A percentile compares a stretch with the other conserved stretches of the same genome.
Conservation (phyloP, 2,113 vertebrate species). For the Ranitomeya imitator region DNA sequence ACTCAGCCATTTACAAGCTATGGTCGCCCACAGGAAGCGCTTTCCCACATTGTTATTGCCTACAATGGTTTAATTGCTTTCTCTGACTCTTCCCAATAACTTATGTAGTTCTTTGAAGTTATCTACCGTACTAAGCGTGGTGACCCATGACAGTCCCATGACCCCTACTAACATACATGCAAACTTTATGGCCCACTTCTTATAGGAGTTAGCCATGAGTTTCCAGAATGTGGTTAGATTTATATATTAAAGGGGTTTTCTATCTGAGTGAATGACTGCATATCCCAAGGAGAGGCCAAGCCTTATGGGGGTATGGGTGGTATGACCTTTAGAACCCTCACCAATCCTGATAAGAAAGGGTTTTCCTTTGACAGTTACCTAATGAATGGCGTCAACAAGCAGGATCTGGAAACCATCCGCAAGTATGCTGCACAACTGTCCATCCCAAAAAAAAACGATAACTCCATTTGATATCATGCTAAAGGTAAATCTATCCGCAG, state of each 20-base stretch:
- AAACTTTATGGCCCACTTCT: background rate
- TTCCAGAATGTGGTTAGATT: no score
- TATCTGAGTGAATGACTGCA: no score
- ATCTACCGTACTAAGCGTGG: background rate
- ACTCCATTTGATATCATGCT: no score
- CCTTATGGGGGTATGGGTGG: no score
- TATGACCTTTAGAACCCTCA: no score
- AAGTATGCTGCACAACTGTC: background rate
- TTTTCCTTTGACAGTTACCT: no score
- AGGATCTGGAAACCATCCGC: background rate
- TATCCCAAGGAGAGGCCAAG: no score
- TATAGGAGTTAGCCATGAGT: background rate
- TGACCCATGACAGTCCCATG: background rate
- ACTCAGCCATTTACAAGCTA: background rate
- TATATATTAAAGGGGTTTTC: no score
- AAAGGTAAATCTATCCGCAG: background rate
- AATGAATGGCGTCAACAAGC: no score
- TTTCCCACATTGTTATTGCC: background rate
- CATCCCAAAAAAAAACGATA: no score
- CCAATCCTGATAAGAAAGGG: no score
- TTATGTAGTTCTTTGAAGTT: background rate
- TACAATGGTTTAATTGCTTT: conserved; percentile 1
- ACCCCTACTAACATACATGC: background rate
- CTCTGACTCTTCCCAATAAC: background rate
- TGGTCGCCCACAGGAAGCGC: background rate